Base-by-base conservation (phyloP, 1,140 invertebrate genomes). In the Caenorhabditis tropicalis region DNA sequence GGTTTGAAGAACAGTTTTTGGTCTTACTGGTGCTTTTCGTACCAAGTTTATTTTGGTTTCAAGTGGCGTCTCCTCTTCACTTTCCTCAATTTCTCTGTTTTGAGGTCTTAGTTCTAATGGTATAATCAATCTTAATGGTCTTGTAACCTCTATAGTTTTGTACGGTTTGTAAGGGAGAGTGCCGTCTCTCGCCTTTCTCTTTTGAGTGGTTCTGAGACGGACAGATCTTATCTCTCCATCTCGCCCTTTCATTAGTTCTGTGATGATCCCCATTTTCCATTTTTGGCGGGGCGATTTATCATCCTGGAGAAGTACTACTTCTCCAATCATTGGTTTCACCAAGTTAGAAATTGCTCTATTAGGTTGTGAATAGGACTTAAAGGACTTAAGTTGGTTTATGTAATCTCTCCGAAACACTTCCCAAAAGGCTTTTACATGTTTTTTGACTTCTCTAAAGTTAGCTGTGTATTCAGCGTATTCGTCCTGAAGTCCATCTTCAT, bases 221-320 rank as follows among this genome's bases (percentile, higher is more conserved):
- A 36, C 65, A 21, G 80, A 74, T 74, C 80, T 1, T n/a, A 82
- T 82, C 33, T 82, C 49, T 21, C 36, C 29, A 21, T 82, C 80
- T 33, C n/a, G 10, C 9, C 80, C 53, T 82, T 53, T 53, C 21
- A 31, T 82, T 31, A 82, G 27, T 82, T 82, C 70, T 7, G 60
- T 29, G 9, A 82, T 82, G 7, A 19, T 79, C 9, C 79, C 82
- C 36, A 82, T n/a, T 82, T 82, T 82, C 82, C 82, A 82, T 12
- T 79, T n/a, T 82, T 27, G 7, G 7, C 82, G 31, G 10, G 60
- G 24, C 7, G 21, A 9, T 46, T 39, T 46, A 16, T 82, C 82
- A 29, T 82, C 79, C 6, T 83, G 7, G 10, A 82, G 16, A 21
- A 82, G 39, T 10, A 82, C 82, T 10, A 82, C 36, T 79, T 82